Base-by-base conservation (phyloP, 2,888 invertebrate genomes). In the Andrena bicolor region DNA sequence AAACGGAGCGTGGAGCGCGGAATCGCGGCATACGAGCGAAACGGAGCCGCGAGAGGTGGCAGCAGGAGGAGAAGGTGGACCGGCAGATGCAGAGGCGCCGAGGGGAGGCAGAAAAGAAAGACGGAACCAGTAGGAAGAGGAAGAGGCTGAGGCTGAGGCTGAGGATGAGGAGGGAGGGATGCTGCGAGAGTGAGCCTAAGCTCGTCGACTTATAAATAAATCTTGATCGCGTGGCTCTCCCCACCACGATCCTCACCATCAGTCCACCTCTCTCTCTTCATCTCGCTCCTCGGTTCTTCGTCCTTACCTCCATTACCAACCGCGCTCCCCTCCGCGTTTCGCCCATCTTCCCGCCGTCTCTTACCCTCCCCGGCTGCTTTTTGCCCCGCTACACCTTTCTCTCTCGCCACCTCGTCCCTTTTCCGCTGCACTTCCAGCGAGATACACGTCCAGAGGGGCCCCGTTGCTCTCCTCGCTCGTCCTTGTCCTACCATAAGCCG, bases 141-240 rank as follows among this genome's bases (percentile, higher is more conserved):
- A 28, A 35, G n/a, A 56, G 6, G 56, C 20, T 51, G 70, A 48
- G 23, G 48, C 63, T 28, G 58, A 56, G 6, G 56, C 20, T 51
- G 70, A 48, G 23, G 48, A 58, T 28, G 58, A 49, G 68, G 48
- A 48, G 80, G 73, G 79, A 71, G 79, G 76, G 76, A 80, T 72
- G 83, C 16, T 60, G 76, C 70, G 70, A 81, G 80, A 82, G 80
- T 74, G 80, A 83, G 87, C 83, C 83, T 86, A 82, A 85, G 89
- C 88, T 88, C 86, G 90, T 90, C 91, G 90, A 91, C 92, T 93
- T 94, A 94, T 93, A 94, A 93, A 94, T 94, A 93, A 94, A 93
- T 94, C 94, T 93, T 92, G 94, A 93, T 94, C 94, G 94, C 94
- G 94, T 94, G 93, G 94, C 94, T 92, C 93, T 86, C 88, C 91